A percentile compares a stretch with the other conserved stretches of the same genome.
Evolutionary conservation across 2,113 vertebrate species (phyloP).

Genomic region (Zapornia atra): DNA sequence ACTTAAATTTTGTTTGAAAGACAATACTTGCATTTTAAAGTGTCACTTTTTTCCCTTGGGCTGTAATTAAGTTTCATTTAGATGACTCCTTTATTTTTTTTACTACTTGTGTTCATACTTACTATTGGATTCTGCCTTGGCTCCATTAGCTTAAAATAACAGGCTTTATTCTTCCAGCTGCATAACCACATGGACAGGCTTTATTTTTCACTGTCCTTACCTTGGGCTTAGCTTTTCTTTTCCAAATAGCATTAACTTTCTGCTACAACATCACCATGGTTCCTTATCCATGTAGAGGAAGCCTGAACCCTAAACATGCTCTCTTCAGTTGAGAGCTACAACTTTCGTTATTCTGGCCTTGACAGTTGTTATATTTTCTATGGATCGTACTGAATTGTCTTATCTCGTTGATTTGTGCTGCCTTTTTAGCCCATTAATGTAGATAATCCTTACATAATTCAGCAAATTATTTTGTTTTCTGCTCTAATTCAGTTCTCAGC

Average conservation of each 20-base stretch:
- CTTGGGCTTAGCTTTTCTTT: background rate
- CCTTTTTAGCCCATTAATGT: background rate
- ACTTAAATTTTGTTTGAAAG: background rate
- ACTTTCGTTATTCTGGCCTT: background rate
- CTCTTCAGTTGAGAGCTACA: background rate
- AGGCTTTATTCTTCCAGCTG: background rate
- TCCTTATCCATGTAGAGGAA: background rate
- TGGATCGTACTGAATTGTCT: background rate
- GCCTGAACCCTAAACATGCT: background rate
- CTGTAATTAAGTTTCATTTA: background rate
- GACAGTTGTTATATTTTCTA: background rate
- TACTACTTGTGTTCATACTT: background rate
- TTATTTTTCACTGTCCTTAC: background rate
- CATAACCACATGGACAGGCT: background rate
- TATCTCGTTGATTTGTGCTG: background rate
- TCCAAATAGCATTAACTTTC: background rate
- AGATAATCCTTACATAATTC: background rate
- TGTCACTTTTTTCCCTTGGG: background rate
- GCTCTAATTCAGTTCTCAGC: background rate
- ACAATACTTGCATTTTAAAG: background rate
- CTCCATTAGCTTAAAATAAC: background rate
- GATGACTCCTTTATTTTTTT: background rate
- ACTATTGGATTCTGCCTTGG: background rate
- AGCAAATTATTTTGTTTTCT: background rate
- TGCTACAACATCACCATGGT: background rate